A percentile compares a stretch with the other conserved stretches of the same genome.
Evolutionary conservation across 1,140 invertebrate species (phyloP).

Genomic region (Spodoptera frugiperda): DNA sequence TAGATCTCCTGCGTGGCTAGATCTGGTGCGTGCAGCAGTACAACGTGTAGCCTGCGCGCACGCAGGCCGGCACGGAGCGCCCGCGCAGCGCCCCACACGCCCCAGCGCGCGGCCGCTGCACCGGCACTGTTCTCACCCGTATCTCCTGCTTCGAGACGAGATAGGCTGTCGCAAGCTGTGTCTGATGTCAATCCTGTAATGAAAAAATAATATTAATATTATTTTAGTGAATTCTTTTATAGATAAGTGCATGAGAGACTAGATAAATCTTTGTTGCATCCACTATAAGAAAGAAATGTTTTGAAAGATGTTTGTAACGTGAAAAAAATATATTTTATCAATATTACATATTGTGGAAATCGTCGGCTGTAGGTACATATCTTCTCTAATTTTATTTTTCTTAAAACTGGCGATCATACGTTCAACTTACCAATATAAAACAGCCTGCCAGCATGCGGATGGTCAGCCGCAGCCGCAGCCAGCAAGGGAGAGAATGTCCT

Average conservation of each 20-base stretch:
- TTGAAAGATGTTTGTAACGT: too few species aligned
- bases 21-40: slow-evolving; percentile 90
- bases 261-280: too few species aligned
- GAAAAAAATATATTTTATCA: too few species aligned
- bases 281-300: too few species aligned
- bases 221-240: neutral
- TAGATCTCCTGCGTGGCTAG: slow-evolving; percentile 87
- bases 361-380: too few species aligned
- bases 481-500: slow-evolving; percentile 90
- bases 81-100: slow-evolving; percentile 90
- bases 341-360: too few species aligned
- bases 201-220: slow-evolving; percentile 6
- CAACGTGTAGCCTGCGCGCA: slow-evolving; percentile 90
- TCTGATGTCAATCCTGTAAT: slow-evolving; percentile 74
- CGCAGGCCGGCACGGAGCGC: slow-evolving; percentile 90
- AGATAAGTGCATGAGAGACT: neutral
- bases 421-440: slow-evolving; percentile 86
- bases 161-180: slow-evolving; percentile 77
- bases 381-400: too few species aligned
- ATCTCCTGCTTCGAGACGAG: slow-evolving; percentile 70
- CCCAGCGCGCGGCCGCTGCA: slow-evolving; percentile 89
- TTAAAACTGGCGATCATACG: too few species aligned
- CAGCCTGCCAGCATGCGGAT: slow-evolving; percentile 86
- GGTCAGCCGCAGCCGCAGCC: slow-evolving; percentile 81
- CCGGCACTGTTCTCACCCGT: slow-evolving; percentile 88